phyloP scores from a whole-genome alignment of 2,113 vertebrate species.

The Ameiurus melas region DNA sequence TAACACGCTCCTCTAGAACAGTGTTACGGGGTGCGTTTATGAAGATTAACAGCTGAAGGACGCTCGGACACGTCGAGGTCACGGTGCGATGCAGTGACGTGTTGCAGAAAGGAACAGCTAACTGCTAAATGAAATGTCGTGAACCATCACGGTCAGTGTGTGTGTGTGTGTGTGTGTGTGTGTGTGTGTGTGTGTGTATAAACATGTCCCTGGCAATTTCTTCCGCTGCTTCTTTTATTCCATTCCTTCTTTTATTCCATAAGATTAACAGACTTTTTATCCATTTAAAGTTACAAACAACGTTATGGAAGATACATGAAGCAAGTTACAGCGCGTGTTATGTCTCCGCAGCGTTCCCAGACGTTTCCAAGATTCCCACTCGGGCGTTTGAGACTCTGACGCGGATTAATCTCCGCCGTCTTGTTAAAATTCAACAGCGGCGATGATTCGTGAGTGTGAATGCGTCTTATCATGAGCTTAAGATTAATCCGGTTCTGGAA shows the following conservation, averaged over 20 bases:
- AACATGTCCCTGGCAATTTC: no score
- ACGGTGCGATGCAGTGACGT: no score
- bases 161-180: no score
- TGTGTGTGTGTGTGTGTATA: no score
- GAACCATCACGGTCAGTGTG: no score
- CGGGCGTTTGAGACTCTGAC: not conserved
- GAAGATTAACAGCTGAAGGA: no score
- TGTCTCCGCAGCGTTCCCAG: not conserved
- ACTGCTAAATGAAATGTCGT: no score
- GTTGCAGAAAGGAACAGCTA: no score
- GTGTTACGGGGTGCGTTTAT: no score
- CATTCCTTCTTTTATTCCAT: not conserved
- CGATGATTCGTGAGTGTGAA: not conserved
- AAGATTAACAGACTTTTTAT: not conserved
- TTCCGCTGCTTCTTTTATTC: not conserved
- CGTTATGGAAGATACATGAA: not conserved
- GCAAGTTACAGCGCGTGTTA: not conserved
- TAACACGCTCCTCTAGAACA: no score
- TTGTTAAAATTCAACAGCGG: not conserved
- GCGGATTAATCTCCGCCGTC: not conserved
- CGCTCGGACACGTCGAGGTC: no score
- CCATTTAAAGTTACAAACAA: not conserved
- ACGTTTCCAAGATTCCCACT: not conserved
- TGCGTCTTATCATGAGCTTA: not conserved
- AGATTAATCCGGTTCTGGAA: constrained; percentile 4